Base-by-base conservation (phyloP, 2,888 invertebrate genomes). In the Hirtodrosophila cameraria region DNA sequence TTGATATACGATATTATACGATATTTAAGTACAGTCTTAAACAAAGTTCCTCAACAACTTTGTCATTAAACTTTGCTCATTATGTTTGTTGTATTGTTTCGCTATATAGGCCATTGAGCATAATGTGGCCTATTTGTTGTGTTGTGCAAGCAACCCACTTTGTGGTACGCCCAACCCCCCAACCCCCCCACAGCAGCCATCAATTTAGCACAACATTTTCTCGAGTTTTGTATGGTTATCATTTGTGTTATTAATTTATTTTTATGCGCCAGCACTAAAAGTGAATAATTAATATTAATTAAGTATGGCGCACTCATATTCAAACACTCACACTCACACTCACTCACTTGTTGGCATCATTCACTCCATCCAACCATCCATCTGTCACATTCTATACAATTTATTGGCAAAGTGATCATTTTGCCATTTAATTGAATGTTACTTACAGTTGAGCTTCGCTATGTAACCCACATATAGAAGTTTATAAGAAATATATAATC, bases 81-180 rank as follows among this genome's bases (percentile, higher is more conserved):
- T 49, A 46, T 55, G 55, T 62, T 46, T 46, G 11, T 31, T 23
- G 23, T 38, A 42, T 23, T 41, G 48, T 46, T 35, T 28, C 15
- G 16, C 13, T 52, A 62, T 80, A 61, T 84, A 58, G 80, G 80
- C 76, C 80, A 80, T 61, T 72, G 46, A 49, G 41, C 53, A 57
- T 63, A 62, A 52, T 38, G 50, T 38, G 50, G 57, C 23, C 61
- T 35, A 3, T 53, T 66, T 65, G 58, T 49, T 57, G 38, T 35
- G 30, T 23, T n/a, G n/a, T n/a, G n/a, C n/a, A n/a, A n/a, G 50
- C 38, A 7, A 12, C 57, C 49, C 62, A 58, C 54, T 49, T 57
- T 49, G 16, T 39, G 42, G 12, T 20, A 52, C 27, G 31, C 38
- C 31, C 42, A 23, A 57, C 35, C 8, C 13, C 30, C 16, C 45